Percentiles rank a stretch among this genome's conserved stretches.
Evolutionary conservation across 2,888 invertebrate species (phyloP).

Genomic region (Drosophila suboccidentalis): DNA sequence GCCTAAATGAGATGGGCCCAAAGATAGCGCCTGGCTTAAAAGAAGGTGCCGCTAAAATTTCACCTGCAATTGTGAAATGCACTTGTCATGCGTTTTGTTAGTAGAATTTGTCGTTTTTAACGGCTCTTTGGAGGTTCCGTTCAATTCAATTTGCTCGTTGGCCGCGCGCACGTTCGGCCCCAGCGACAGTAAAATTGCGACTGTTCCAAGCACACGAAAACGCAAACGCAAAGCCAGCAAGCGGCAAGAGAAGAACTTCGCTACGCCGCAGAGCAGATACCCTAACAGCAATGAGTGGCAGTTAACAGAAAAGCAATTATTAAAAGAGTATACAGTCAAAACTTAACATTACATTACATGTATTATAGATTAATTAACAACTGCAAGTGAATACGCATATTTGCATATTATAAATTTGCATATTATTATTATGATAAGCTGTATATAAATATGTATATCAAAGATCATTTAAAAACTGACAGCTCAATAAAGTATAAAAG

Average conservation of each 20-base stretch:
- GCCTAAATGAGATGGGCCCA: conserved; percentile 2
- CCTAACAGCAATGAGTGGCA: conserved; percentile 9
- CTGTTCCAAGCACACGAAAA: conserved; percentile 58
- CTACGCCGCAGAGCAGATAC: conserved; percentile 32
- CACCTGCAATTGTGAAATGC: conserved; percentile 60
- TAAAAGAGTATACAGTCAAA: neutral
- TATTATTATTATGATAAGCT: no score
- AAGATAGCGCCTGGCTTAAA: conserved; percentile 46
- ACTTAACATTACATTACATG: neutral
- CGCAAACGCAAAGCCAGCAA: conserved; percentile 52
- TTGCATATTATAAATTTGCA: no score
- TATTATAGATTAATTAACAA: neutral
- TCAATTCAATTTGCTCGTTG: conserved; percentile 41
- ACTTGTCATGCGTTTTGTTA: conserved; percentile 50
- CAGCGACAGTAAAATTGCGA: conserved; percentile 76
- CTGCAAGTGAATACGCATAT: no score
- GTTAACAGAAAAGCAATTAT: neutral
- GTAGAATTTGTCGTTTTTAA: conserved; percentile 56
- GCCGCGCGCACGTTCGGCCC: conserved; percentile 68
- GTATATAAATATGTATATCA: no score
- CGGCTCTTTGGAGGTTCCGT: conserved; percentile 48
- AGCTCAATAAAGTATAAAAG: neutral
- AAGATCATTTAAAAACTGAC: neutral
- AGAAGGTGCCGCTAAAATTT: conserved; percentile 47
- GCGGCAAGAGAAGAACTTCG: conserved; percentile 23